Evolutionary conservation across 2,888 invertebrate genomes (phyloP).

Genomic region (Anthrax anthrax): DNA sequence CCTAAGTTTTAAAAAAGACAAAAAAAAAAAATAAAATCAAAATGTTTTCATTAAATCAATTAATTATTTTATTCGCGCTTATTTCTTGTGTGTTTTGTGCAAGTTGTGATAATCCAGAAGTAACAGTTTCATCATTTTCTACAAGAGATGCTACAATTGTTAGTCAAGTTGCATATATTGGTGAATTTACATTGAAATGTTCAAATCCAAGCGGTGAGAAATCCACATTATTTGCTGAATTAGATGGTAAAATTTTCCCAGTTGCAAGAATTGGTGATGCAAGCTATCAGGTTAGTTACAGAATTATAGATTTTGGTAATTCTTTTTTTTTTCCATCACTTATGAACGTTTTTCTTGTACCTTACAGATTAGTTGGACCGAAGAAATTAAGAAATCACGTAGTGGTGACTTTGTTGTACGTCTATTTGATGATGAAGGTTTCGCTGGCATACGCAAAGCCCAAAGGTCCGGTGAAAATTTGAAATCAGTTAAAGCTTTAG

Average conservation of each 20-base stretch:
- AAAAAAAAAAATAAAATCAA: no score
- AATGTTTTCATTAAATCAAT: background rate
- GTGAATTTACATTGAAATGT: conserved; percentile 79
- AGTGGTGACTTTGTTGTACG: conserved; percentile 69
- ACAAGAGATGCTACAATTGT: conserved; percentile 87
- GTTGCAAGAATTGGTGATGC: conserved; percentile 64
- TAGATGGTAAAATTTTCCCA: conserved; percentile 71
- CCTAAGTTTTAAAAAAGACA: no score
- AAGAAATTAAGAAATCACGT: conserved; percentile 67
- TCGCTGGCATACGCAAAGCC: conserved; percentile 71
- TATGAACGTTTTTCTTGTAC: background rate
- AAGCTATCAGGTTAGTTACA: conserved; percentile 63
- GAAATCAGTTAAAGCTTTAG: conserved; percentile 48
- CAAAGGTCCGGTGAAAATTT: conserved; percentile 54
- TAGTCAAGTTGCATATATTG: conserved; percentile 77
- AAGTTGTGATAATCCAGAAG: background rate
- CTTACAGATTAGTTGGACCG: conserved; percentile 79
- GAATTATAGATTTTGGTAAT: conserved; percentile 1
- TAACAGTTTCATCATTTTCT: conserved; percentile 44
- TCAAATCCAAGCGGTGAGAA: conserved; percentile 45
- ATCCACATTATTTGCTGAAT: conserved; percentile 75
- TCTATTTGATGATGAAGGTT: conserved; percentile 86
- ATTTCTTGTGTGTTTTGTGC: background rate
- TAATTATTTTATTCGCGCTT: background rate
- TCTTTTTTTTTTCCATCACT: background rate